These are phyloP conservation scores for Acrossocheilus wenchowensis DNA, from an alignment of 2,797 vertebrate species.

Conservation along the genomic window DNA sequence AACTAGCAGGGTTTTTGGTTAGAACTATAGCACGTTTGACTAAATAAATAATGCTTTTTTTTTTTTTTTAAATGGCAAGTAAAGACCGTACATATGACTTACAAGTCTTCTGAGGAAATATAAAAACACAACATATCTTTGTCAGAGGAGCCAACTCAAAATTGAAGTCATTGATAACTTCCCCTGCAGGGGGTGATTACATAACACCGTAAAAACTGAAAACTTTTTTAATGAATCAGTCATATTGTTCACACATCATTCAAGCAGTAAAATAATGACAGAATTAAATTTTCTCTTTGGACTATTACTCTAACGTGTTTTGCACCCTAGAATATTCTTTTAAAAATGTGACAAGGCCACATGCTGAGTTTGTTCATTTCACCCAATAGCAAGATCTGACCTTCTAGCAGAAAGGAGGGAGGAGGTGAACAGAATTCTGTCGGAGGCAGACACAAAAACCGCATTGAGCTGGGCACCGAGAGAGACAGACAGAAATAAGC, in stretches of 20 bases:
- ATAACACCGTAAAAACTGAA: too few relatives aligned
- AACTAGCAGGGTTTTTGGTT: too few relatives aligned
- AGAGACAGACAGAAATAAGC: constrained; percentile 5
- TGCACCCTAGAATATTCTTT: neutral
- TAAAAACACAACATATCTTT: too few relatives aligned
- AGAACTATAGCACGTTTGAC: too few relatives aligned
- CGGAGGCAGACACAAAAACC: constrained; percentile 31
- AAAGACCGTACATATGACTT: too few relatives aligned
- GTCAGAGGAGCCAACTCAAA: too few relatives aligned
- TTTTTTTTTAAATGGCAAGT: too few relatives aligned
- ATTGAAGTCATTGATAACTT: too few relatives aligned
- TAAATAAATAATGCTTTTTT: too few relatives aligned
- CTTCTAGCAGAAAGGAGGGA: constrained; percentile 24
- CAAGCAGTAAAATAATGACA: neutral
- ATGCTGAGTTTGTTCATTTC: constrained; percentile 12
- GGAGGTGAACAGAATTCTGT: constrained; percentile 10
- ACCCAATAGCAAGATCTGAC: constrained; percentile 23
- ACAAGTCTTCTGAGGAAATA: too few relatives aligned
- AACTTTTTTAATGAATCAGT: neutral
- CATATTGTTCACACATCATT: neutral
- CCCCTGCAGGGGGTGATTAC: too few relatives aligned
- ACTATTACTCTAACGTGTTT: neutral
- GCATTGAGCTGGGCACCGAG: constrained; percentile 9
- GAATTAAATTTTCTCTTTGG: too few relatives aligned
- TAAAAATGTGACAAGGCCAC: constrained; percentile 25